Evolutionary conservation across 2,797 vertebrate genomes (phyloP).

Genomic region (Natrix natrix): DNA sequence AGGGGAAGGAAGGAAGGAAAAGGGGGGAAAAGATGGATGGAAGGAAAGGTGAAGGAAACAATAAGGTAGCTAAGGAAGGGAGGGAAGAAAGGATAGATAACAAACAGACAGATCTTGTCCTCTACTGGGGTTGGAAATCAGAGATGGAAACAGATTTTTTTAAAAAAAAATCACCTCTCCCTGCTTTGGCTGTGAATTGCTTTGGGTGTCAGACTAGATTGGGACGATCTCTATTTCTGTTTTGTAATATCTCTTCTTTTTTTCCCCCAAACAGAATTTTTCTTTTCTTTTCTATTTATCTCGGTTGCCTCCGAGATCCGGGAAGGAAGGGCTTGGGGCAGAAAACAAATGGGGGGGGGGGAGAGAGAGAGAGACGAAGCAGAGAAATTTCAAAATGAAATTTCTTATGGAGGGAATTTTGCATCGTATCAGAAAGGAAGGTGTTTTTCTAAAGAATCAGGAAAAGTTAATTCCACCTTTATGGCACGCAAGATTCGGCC

Average conservation of each 20-base stretch:
- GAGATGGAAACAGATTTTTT: neutral
- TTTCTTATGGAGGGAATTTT: neutral
- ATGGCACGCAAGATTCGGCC: neutral
- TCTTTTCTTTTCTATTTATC: too few relatives aligned
- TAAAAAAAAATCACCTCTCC: neutral
- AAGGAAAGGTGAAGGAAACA: neutral
- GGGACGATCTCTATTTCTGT: neutral
- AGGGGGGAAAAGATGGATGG: neutral
- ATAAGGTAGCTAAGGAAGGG: neutral
- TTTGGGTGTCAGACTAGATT: neutral
- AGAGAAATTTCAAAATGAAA: neutral
- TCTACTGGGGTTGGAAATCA: neutral
- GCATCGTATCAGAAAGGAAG: neutral
- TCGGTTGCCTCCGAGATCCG: neutral
- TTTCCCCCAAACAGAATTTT: too few relatives aligned
- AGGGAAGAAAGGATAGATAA: too few relatives aligned
- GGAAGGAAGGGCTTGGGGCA: too few relatives aligned
- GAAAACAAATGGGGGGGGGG: neutral
- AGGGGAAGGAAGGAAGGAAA: too few relatives aligned
- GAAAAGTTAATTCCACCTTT: neutral
- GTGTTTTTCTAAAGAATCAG: neutral
- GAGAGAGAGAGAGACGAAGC: neutral
- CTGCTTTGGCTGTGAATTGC: neutral
- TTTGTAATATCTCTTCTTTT: neutral
- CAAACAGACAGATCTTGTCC: neutral